Conservation (phyloP, 2,113 vertebrate genomes). For the Mormyrus lacerda region DNA sequence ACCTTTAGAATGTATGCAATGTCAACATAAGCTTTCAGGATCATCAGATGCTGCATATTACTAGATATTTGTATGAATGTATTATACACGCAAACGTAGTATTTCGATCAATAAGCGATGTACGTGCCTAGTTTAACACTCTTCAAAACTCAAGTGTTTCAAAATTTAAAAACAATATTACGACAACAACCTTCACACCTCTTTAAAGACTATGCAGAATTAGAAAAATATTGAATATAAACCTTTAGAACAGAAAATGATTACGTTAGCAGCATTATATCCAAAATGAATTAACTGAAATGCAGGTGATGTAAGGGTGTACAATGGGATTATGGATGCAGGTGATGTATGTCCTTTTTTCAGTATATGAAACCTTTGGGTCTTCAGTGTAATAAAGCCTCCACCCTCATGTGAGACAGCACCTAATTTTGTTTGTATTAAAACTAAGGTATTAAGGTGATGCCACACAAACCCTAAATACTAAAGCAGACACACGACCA, state of each 20-base stretch:
- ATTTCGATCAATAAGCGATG: background rate
- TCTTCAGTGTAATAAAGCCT: background rate
- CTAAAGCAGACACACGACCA: background rate
- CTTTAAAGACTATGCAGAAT: constrained; percentile 62
- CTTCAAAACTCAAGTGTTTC: background rate
- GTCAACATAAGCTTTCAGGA: background rate
- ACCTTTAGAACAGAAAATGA: background rate
- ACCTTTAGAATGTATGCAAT: background rate
- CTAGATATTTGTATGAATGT: background rate
- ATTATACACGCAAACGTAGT: background rate
- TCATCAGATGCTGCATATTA: background rate
- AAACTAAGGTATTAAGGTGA: background rate
- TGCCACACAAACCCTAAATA: background rate
- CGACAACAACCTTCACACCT: background rate
- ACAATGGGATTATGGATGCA: background rate
- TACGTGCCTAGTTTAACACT: background rate
- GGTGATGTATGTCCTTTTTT: background rate
- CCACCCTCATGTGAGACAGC: background rate
- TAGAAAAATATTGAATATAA: constrained; percentile 33
- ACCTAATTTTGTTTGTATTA: background rate
- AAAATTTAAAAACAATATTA: background rate
- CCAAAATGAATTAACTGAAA: background rate
- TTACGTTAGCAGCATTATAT: background rate
- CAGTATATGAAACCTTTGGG: background rate
- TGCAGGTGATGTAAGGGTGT: background rate